Conservation (phyloP, 2,113 vertebrate species). For the Alligator sinensis region DNA sequence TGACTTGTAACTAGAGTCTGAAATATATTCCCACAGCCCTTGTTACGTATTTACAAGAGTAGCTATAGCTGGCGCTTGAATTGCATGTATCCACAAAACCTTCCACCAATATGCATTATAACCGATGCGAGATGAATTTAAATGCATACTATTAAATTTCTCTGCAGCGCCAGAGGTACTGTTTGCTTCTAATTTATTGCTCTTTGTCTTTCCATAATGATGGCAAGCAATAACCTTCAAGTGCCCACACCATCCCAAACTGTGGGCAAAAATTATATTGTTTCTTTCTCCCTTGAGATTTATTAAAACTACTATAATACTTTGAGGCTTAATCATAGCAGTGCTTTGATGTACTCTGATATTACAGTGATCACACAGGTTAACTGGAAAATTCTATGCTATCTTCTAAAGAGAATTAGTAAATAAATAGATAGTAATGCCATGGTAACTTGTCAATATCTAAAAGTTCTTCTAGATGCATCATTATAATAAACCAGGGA, state of each 20-base stretch:
- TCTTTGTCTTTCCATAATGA: too few species aligned
- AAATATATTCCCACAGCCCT: background rate
- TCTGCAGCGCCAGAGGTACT: background rate
- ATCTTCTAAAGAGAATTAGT: background rate
- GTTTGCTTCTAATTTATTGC: background rate
- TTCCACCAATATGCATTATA: background rate
- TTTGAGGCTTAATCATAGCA: background rate
- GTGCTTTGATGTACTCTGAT: background rate
- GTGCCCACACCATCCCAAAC: background rate
- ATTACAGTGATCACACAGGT: background rate
- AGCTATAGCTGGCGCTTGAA: background rate
- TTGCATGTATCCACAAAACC: background rate
- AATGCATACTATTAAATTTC: background rate
- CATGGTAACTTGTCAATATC: background rate
- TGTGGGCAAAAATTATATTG: background rate
- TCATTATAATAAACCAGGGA: background rate
- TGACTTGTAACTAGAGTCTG: background rate
- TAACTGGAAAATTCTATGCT: background rate
- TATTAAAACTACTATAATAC: background rate
- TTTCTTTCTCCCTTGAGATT: background rate
- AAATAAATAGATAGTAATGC: background rate
- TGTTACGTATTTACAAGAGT: background rate
- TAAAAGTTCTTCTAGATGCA: rapidly evolving
- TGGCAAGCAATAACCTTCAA: too few species aligned
- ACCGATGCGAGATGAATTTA: background rate